Evolutionary conservation across 92 coral and sea anemone species (phyloP).

Genomic region (Pocillopora meandrina): DNA sequence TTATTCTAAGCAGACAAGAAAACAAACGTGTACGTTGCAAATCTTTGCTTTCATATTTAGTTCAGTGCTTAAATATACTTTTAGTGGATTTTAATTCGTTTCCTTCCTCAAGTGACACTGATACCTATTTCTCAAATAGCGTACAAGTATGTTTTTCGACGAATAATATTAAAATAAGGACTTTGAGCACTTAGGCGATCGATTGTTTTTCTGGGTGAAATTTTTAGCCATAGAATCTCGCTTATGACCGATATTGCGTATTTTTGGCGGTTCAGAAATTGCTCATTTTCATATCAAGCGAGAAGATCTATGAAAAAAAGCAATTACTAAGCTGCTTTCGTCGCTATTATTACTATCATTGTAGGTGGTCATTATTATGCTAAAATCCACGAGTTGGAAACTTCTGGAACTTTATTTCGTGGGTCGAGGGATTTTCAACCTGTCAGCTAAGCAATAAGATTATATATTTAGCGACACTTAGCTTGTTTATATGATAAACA

Average conservation of each 20-base stretch:
- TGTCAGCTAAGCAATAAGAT: background rate
- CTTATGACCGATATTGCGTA: background rate
- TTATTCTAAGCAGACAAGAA: background rate
- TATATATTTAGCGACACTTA: background rate
- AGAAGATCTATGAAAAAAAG: background rate
- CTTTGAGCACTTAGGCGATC: background rate
- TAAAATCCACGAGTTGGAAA: background rate
- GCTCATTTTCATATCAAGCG: background rate
- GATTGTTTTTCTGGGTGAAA: background rate
- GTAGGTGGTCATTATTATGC: background rate
- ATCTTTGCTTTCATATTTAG: background rate
- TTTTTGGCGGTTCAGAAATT: background rate
- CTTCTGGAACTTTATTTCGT: background rate
- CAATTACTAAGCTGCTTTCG: background rate
- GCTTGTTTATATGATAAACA: background rate
- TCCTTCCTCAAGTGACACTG: background rate
- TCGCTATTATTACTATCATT: background rate
- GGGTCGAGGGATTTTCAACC: background rate
- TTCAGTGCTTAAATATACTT: background rate
- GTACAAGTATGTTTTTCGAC: background rate
- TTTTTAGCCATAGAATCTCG: background rate
- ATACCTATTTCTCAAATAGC: background rate
- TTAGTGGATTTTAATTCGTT: background rate
- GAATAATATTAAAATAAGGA: background rate
- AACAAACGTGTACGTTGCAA: background rate